Base-by-base conservation (phyloP, 2,797 vertebrate species). In the Notolepis coatsorum region DNA sequence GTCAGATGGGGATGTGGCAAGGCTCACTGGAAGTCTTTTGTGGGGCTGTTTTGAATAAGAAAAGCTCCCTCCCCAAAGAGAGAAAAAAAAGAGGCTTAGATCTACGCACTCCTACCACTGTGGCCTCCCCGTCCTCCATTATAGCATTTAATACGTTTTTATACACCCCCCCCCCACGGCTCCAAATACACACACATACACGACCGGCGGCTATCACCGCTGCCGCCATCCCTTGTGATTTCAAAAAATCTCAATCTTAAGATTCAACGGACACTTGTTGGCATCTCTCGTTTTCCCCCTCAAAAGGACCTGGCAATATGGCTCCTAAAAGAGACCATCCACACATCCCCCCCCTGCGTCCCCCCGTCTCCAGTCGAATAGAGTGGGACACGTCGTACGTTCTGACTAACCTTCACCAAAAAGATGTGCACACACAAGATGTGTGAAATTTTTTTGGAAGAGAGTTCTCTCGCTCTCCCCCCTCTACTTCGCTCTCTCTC, bases 1-100 rank as follows among this genome's bases (percentile, higher is more conserved):
- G 96, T 97, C 96, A 99, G 96, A 98, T 97, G 96, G 96, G 97
- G 97, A 96, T 97, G 97, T 96, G 97, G 96, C 96, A 95, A 95
- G 94, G 95, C 97, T 96, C 96, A 95, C 96, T 98, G 96, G 97
- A 97, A 98, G 95, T 94, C 97, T 96, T 97, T 99, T 99, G 97
- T 99, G 95, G 93, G 90, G 93, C 96, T 97, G 95, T 94, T 99
- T 99, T 99, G 96, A 99, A 99, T 98, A 98, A 99, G 95, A 98
- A 99, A 99, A 95, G 95, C 95, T 94, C 94, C 95, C 95, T 93
- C 94, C 90, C 94, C 89, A 89, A 86, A 90, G 88, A 76, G 76
- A 82, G 93, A 92, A 95, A 96, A 95, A 95, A 96, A 95, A 94
- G 94, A 92, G 94, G 95, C 94, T 96, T 96, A 89, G 95, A 96